Base-by-base conservation (phyloP, 2,113 vertebrate genomes). In the Montifringilla adamsi region DNA sequence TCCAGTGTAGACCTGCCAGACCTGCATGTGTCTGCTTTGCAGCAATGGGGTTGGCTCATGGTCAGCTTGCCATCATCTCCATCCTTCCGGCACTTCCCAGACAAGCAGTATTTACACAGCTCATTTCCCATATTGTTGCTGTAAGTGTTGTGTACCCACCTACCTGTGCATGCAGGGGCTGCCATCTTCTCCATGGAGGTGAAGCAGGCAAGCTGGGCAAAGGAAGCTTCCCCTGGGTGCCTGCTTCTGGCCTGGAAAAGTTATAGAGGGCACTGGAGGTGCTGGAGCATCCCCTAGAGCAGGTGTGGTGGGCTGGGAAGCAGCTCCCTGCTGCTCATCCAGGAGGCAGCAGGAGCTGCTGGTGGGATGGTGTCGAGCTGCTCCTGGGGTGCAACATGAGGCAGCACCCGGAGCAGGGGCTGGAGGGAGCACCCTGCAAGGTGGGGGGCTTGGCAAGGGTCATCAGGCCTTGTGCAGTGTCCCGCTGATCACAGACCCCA, bases 361-460 rank as follows among this genome's bases (percentile, higher is more conserved):
- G 2, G 7, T 13, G 63, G 33, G 60, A 24, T 47, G 5, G 22
- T 10, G 15, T 18, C 0, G 3, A 46, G 55, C 50, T 35, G 39
- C 13, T 47, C 2, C 26, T 18, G 39, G 69, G 46, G 4, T 27
- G 60, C 21, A 63, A 5, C 30, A 2, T 0, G 76, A 79, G 28
- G 60, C 46, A 77, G 53, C 4, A 17, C 7, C 7, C 2, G 5
- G 41, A 39, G 43, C 30, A 44, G 63, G 35, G 62, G 44, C 79
- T 72, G 76, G 15, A 83, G 53, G 43, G 50, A 59, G 35, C 55
- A 11, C 1, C 7, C 21, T 11, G 1, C 0, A 0, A 31, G 15
- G 14, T 11, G 44, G 9, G 52, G 56, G 31, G 31, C 20, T 87
- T 58, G 67, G 60, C n/a, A 77, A 49, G 72, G 41, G 30, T 12